Conservation (phyloP, 2,113 vertebrate genomes). For the Brachyhypopomus gauderio region DNA sequence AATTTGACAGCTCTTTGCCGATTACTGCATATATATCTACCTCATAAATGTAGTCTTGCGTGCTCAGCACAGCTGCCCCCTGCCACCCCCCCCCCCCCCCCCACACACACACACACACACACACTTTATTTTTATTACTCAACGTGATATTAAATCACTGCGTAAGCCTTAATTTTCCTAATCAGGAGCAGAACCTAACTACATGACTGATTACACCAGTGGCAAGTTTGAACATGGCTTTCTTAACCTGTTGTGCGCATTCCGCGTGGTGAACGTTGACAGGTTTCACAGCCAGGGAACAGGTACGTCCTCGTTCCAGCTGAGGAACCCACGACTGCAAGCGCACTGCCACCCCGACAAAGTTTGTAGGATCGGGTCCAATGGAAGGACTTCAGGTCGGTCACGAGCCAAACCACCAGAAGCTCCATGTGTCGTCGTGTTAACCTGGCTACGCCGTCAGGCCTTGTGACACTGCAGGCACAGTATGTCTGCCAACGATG, state of each 20-base stretch:
- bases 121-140: conserved; percentile 1
- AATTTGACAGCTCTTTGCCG: conserved; percentile 7
- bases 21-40: conserved; percentile 68
- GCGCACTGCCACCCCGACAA: conserved; percentile 3
- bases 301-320: not conserved
- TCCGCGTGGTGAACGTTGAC: not conserved
- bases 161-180: conserved; percentile 35
- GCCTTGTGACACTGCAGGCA: not conserved
- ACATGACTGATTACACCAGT: not conserved
- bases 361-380: conserved; percentile 1
- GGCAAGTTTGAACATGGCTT: conserved; percentile 26
- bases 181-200: not conserved
- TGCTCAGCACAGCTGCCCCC: conserved; percentile 29
- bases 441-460: not conserved
- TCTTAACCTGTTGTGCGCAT: not conserved
- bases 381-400: not conserved
- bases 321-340: not conserved
- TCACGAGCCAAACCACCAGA: not conserved
- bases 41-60: conserved; percentile 66
- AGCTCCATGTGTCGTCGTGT: not conserved
- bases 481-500: not conserved
- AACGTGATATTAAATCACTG: not conserved
- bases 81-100: too few relatives aligned
- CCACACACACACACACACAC: conserved; percentile 14
- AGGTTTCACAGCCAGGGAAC: conserved; percentile 9